Conservation (phyloP, 1,140 invertebrate genomes). For the Philopotamus ludificatus region DNA sequence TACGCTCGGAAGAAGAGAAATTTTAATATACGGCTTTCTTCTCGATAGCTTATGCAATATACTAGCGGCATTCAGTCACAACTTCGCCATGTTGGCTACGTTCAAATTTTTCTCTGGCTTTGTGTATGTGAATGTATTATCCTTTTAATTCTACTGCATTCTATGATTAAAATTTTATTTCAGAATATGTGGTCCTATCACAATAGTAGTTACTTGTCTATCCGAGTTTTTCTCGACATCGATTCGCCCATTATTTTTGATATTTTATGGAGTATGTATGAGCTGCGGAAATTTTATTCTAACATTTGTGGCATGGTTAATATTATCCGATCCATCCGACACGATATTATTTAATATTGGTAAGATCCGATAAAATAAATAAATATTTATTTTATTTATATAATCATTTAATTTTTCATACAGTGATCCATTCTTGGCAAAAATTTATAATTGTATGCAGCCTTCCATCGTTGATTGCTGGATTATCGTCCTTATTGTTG, state of each 20-base stretch:
- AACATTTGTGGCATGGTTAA: conserved; percentile 57
- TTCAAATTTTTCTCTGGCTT: conserved; percentile 77
- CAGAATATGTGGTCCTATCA: conserved; percentile 63
- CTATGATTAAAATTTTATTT: background rate
- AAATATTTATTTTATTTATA: background rate
- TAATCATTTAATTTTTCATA: background rate
- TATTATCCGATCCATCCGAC: conserved; percentile 51
- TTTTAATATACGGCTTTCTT: conserved; percentile 71
- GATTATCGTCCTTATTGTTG: conserved; percentile 63
- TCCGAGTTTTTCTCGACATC: conserved; percentile 67
- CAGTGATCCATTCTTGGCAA: conserved; percentile 70
- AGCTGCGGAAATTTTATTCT: conserved; percentile 56
- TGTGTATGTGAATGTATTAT: conserved; percentile 63
- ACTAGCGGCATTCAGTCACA: conserved; percentile 66
- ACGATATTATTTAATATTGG: conserved; percentile 45
- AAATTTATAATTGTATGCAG: conserved; percentile 67
- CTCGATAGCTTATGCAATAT: conserved; percentile 68
- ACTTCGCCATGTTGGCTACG: conserved; percentile 66
- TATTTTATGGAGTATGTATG: conserved; percentile 64
- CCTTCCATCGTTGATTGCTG: conserved; percentile 64
- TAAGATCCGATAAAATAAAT: conserved; percentile 34
- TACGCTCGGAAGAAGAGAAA: conserved; percentile 66
- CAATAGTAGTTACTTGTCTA: conserved; percentile 67
- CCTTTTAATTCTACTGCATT: background rate
- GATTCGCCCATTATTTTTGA: conserved; percentile 61